Percentiles rank a stretch among this genome's conserved stretches.
These are phyloP conservation scores for Eonycteris spelaea DNA, from an alignment of 2,113 vertebrate species.

Conservation along the genomic window DNA sequence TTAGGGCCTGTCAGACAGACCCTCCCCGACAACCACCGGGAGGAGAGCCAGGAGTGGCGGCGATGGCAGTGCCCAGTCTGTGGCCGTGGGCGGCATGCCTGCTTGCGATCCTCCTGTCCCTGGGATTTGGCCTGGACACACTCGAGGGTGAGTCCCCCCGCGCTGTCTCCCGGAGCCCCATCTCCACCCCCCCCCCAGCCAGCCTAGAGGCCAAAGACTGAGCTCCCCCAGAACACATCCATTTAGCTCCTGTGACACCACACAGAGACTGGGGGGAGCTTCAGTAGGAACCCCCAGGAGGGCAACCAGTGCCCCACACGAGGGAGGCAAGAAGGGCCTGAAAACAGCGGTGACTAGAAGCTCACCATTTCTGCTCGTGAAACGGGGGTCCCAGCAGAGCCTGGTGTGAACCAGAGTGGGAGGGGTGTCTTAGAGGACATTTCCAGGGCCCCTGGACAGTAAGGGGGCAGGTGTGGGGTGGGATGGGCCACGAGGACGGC, in stretches of 20 bases:
- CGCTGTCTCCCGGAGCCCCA: background rate
- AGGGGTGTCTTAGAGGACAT: background rate
- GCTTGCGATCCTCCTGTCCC: slow-evolving; percentile 39
- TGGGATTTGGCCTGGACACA: slow-evolving; percentile 65
- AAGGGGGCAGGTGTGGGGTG: background rate
- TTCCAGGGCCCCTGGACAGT: background rate
- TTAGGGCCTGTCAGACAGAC: background rate
- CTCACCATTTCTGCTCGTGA: background rate
- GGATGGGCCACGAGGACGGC: background rate
- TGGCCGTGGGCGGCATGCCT: slow-evolving; percentile 45
- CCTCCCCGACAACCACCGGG: background rate
- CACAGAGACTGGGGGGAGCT: background rate
- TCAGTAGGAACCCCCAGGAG: background rate
- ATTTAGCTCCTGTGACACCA: background rate
- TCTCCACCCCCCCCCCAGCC: background rate
- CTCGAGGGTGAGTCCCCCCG: slow-evolving; percentile 64
- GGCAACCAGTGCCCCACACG: background rate
- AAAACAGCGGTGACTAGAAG: background rate
- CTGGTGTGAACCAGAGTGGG: background rate
- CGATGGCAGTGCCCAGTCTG: slow-evolving; percentile 40
- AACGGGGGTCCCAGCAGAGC: background rate
- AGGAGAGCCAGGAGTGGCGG: slow-evolving; percentile 14
- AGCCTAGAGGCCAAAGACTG: background rate
- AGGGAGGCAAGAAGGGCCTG: background rate
- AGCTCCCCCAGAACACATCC: background rate